Base-by-base conservation (phyloP, 2,797 vertebrate genomes). In the Glossophaga mutica region DNA sequence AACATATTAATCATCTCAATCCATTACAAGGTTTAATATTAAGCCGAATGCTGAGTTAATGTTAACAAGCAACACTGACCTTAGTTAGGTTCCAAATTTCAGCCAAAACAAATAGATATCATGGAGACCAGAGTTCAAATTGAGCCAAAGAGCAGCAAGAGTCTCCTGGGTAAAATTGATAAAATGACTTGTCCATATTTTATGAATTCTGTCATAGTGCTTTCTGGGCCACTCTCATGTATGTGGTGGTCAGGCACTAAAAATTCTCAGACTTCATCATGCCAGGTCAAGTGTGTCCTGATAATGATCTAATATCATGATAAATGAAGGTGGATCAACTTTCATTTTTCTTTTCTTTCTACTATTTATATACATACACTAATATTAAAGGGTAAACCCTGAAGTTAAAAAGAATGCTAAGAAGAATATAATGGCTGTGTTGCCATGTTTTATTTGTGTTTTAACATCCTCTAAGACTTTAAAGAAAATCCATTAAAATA, bases 71-170 rank as follows among this genome's bases (percentile, higher is more conserved):
- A 87, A 92, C 6, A 62, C 11, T 79, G 74, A 37, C 62, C 19
- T 94, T 82, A 89, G 34, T 52, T 70, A 46, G n/a, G 73, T 94
- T 96, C 42, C 55, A 83, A 88, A 55, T 94, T 96, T 94, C 65
- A 62, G 90, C 62, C 86, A 44, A 97, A 92, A 73, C 50, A 96
- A 89, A 85, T 59, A 90, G 29, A 39, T 71, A 92, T 78, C 29
- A 22, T 59, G 79, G n/a, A 91, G 39, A 68, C 5, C 32, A 32
- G 77, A 73, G 24, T 92, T 93, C 62, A 95, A 65, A 87, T 42
- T 90, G 70, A 65, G n/a, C 29, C 57, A 74, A 87, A 95, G 42
- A 93, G 9, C 32, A 46, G 44, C 24, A 67, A 6, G 6, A 2
- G 1, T 70, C 21, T 91, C 74, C 48, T 44, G 37, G 8, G 26